phyloP scores from a whole-genome alignment of 2,888 invertebrate species.

The Gastracanthus pulcherrimus region DNA sequence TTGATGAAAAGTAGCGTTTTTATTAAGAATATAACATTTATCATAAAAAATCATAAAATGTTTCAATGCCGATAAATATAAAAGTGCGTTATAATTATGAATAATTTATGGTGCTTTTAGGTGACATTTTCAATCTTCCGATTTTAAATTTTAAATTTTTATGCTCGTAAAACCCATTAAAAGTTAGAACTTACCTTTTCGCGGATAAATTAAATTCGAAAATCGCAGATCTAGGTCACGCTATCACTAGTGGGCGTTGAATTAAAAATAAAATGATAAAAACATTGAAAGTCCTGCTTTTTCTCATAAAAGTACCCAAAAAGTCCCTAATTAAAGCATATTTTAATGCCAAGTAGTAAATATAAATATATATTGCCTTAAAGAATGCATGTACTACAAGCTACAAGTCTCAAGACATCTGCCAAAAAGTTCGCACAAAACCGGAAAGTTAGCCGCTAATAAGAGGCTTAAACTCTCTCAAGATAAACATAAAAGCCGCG shows the following conservation, averaged over 20 bases:
- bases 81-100: not conserved
- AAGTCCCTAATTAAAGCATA: not conserved
- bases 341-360: too few species aligned
- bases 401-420: too few species aligned
- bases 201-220: not conserved
- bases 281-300: not conserved
- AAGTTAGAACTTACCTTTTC: not conserved
- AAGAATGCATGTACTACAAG: too few species aligned
- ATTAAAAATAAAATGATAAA: not conserved
- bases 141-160: not conserved
- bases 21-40: not conserved
- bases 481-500: not conserved
- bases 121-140: not conserved
- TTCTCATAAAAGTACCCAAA: too few species aligned
- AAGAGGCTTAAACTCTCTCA: not conserved
- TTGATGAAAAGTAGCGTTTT: too few species aligned
- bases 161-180: not conserved
- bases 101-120: not conserved
- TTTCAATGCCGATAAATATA: not conserved
- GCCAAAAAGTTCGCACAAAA: not conserved
- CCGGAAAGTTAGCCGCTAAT: not conserved
- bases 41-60: not conserved
- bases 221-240: not conserved
- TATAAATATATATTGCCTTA: too few species aligned
- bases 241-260: not conserved